These are phyloP conservation scores for Protonemura montana DNA, from an alignment of 2,888 invertebrate genomes.

Conservation along the genomic window DNA sequence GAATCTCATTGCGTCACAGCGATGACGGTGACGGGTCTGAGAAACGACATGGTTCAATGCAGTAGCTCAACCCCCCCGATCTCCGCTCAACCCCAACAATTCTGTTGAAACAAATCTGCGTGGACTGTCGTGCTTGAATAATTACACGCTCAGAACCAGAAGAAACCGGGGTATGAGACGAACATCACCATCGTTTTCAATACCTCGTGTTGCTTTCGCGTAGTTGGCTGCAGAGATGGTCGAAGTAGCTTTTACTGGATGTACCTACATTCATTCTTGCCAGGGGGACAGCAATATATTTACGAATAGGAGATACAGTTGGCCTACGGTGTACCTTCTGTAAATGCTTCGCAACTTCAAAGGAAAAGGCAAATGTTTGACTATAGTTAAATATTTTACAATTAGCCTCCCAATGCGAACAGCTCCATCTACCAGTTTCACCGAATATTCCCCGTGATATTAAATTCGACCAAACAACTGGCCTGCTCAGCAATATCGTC, in stretches of 20 bases:
- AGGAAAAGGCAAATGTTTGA: conserved; percentile 1
- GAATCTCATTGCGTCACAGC: background rate
- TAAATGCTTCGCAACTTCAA: background rate
- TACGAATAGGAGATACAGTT: background rate
- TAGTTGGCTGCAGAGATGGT: background rate
- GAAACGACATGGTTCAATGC: background rate
- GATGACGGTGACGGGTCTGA: background rate
- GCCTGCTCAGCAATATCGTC: no score
- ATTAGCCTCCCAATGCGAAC: background rate
- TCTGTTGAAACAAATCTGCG: background rate
- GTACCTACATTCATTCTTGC: background rate
- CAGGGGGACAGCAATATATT: background rate
- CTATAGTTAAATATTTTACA: background rate
- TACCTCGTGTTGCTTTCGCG: background rate
- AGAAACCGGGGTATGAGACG: background rate
- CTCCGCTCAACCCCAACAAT: background rate
- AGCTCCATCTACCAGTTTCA: background rate
- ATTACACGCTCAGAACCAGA: background rate
- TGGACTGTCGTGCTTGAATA: background rate
- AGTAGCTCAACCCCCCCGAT: background rate
- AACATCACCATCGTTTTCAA: background rate
- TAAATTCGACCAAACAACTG: no score
- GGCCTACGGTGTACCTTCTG: background rate
- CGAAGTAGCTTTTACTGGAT: background rate
- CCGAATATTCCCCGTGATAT: background rate